Evolutionary conservation across 2,888 invertebrate genomes (phyloP).

Genomic region (Lumbricus terrestris): DNA sequence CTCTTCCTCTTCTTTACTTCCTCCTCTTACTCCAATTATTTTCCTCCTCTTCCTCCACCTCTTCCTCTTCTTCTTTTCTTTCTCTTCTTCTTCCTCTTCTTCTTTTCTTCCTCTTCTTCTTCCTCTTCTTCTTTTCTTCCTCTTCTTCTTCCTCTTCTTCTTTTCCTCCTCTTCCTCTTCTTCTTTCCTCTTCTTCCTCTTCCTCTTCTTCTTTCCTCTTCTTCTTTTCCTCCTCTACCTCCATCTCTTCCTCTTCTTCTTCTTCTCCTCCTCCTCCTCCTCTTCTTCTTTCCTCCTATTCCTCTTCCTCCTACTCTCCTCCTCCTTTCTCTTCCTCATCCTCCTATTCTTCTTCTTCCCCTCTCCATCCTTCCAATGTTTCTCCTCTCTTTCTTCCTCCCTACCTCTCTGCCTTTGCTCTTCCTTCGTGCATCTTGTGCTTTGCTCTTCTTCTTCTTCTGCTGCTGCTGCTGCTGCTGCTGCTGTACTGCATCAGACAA

Average conservation of each 20-base stretch:
- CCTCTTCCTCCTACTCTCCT: background rate
- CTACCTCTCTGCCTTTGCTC: background rate
- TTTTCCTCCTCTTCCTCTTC: no score
- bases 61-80: no score
- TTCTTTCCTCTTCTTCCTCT: no score
- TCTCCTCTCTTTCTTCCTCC: background rate
- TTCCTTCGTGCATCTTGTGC: background rate
- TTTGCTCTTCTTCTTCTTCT: background rate
- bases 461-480: no score
- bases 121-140: no score
- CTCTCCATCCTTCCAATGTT: background rate
- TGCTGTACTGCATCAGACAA: no score
- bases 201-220: background rate
- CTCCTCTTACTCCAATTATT: no score
- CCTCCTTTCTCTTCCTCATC: background rate
- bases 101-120: no score
- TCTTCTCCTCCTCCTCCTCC: background rate
- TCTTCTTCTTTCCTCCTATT: background rate
- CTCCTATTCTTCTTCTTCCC: background rate
- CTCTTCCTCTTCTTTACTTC: no score
- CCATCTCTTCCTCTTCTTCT: background rate
- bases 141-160: no score
- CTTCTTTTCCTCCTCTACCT: background rate
- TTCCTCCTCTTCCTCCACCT: no score
- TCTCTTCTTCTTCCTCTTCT: no score